Base-by-base conservation (phyloP, 2,113 vertebrate species). In the Recurvirostra avosetta region DNA sequence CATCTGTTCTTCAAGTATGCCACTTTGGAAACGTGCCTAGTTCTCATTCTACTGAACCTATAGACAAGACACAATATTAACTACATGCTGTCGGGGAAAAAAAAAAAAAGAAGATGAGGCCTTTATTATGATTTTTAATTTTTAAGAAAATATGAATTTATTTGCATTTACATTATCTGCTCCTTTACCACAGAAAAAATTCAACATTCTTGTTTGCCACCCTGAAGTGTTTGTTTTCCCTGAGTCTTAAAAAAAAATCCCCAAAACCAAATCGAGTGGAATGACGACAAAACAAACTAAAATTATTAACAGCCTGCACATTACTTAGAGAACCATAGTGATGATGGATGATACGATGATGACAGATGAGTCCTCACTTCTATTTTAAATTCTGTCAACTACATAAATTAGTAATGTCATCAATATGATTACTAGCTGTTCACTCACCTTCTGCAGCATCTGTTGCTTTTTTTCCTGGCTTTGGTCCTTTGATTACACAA, bases 391-490 rank as follows among this genome's bases (percentile, higher is more conserved):
- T 86, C 78, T 82, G 75, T 93, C 88, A 95, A 43, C 92, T 78
- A 84, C 73, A 84, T 91, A 94, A 96, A 96, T 94, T 86, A 94
- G 79, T 74, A 93, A 93, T 78, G 90, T 92, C 92, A 96, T 94
- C 78, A 91, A 89, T 96, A 86, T 95, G 76, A 95, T 95, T 93
- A 89, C 86, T 96, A 86, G n/a, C 41, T 86, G 36, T 88, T 92
- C 79, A 43, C 61, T 74, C 79, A 81, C 79, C 50, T 94, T 96
- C 90, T 92, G 79, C 52, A 71, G 70, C 92, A 97, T 79, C 95
- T 96, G 95, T 72, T 92, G 67, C 8, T 59, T 94, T 96, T 92
- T 92, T 88, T 84, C 21, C 86, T 95, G 83, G n/a, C 56, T 84
- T 78, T 78, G 21, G 17, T 94, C 36, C 52, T 91, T 77, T 78